Evolutionary conservation across 2,797 vertebrate genomes (phyloP).

Genomic region (Poecilia velifera): DNA sequence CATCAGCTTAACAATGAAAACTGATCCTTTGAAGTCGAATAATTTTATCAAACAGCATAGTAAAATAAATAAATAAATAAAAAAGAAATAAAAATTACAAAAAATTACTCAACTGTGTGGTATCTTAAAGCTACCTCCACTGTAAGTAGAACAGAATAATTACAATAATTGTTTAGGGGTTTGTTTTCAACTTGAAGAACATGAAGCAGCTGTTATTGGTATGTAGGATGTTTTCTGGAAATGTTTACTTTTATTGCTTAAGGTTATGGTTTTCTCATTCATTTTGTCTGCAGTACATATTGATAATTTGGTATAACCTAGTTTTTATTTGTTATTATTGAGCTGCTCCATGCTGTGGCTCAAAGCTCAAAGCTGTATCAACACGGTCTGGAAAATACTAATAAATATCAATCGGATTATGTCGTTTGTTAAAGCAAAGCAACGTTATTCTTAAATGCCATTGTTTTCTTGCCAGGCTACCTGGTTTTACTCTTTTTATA

Average conservation of each 20-base stretch:
- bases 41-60: not conserved
- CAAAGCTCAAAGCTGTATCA: constrained; percentile 37
- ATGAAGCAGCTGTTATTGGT: not conserved
- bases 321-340: not conserved
- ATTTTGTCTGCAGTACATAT: not conserved
- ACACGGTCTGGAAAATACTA: constrained; percentile 13
- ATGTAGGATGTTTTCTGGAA: not conserved
- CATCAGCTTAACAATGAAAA: not conserved
- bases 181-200: not conserved
- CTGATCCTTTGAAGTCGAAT: not conserved
- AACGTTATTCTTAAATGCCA: constrained; percentile 33
- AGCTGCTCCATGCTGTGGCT: constrained; percentile 47
- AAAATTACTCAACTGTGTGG: not conserved
- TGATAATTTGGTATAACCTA: not conserved
- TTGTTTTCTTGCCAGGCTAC: constrained; percentile 24
- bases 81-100: not conserved
- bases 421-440: constrained; percentile 26
- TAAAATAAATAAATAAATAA: not conserved
- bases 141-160: not conserved
- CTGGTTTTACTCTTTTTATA: constrained; percentile 17
- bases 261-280: not conserved
- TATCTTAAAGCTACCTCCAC: not conserved
- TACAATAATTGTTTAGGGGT: not conserved
- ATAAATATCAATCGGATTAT: constrained; percentile 34
- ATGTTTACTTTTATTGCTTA: not conserved